A percentile compares a stretch with the other conserved stretches of the same genome.
Evolutionary conservation across 2,888 invertebrate genomes (phyloP).

Genomic region (Athripsodes cinereus): DNA sequence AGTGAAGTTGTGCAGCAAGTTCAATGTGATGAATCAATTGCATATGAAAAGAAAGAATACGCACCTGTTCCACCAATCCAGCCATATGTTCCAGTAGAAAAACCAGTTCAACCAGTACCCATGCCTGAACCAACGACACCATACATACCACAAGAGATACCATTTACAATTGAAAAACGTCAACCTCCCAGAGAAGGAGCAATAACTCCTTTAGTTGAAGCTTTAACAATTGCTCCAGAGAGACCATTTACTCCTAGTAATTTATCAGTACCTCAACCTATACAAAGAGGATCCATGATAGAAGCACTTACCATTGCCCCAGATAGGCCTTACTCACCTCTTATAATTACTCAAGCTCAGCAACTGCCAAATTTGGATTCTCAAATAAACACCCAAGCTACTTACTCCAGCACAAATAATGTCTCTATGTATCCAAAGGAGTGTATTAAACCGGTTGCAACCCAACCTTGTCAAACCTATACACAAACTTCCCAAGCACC

Average conservation of each 20-base stretch:
- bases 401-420: slow-evolving; percentile 26
- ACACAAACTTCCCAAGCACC: slow-evolving; percentile 30
- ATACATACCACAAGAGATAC: slow-evolving; percentile 60
- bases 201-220: slow-evolving; percentile 59
- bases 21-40: not conserved
- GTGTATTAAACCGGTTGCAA: slow-evolving; percentile 26
- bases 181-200: slow-evolving; percentile 38
- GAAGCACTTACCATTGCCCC: slow-evolving; percentile 61
- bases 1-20: not conserved
- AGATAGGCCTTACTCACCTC: slow-evolving; percentile 54
- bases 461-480: slow-evolving; percentile 22
- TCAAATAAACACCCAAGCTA: slow-evolving; percentile 3
- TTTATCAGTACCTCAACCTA: slow-evolving; percentile 33
- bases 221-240: slow-evolving; percentile 62
- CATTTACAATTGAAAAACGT: slow-evolving; percentile 52
- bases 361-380: not conserved
- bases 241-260: slow-evolving; percentile 50
- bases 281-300: slow-evolving; percentile 47
- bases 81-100: slow-evolving; percentile 43
- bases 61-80: slow-evolving; percentile 46
- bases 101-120: slow-evolving; percentile 43
- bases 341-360: slow-evolving; percentile 39
- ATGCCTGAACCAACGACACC: slow-evolving; percentile 58
- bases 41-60: slow-evolving; percentile 31
- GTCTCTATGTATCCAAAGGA: slow-evolving; percentile 12